These are phyloP conservation scores for Dipodomys ordii DNA, from an alignment of 2,113 vertebrate genomes.

Conservation along the genomic window DNA sequence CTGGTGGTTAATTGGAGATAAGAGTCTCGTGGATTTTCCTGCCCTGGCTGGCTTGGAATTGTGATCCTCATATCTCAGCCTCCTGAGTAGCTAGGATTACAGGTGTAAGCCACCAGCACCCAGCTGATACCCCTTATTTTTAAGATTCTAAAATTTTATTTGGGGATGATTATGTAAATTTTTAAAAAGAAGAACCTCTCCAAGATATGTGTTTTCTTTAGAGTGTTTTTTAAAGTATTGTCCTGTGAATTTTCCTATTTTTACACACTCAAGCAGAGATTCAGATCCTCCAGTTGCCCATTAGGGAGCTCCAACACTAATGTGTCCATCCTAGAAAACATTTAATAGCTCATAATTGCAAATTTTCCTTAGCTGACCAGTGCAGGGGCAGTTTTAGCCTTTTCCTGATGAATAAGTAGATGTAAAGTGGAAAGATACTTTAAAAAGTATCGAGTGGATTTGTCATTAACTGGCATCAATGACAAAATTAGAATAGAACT, in stretches of 20 bases:
- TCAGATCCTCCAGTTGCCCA: not conserved
- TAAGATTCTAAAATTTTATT: constrained; percentile 30
- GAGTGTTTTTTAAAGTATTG: not conserved
- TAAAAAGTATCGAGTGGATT: not conserved
- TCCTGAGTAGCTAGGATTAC: too few species aligned
- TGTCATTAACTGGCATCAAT: not conserved
- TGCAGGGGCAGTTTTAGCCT: not conserved
- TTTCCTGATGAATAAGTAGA: not conserved
- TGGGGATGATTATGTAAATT: not conserved
- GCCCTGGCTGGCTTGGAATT: too few species aligned
- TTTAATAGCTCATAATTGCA: not conserved
- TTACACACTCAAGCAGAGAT: not conserved
- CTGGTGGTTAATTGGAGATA: too few species aligned
- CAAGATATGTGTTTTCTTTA: not conserved
- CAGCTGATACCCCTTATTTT: not conserved
- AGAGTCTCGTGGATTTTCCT: too few species aligned
- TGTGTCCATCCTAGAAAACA: not conserved
- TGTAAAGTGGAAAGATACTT: not conserved
- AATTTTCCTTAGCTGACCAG: not conserved
- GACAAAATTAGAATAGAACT: not conserved
- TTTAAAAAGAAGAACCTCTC: not conserved
- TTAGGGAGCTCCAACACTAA: not conserved
- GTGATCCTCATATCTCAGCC: too few species aligned
- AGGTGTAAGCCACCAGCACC: too few species aligned
- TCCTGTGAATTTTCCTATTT: not conserved